A percentile compares a stretch with the other conserved stretches of the same genome.
Evolutionary conservation across 2,113 vertebrate species (phyloP).

Genomic region (Gobiocypris rarus): DNA sequence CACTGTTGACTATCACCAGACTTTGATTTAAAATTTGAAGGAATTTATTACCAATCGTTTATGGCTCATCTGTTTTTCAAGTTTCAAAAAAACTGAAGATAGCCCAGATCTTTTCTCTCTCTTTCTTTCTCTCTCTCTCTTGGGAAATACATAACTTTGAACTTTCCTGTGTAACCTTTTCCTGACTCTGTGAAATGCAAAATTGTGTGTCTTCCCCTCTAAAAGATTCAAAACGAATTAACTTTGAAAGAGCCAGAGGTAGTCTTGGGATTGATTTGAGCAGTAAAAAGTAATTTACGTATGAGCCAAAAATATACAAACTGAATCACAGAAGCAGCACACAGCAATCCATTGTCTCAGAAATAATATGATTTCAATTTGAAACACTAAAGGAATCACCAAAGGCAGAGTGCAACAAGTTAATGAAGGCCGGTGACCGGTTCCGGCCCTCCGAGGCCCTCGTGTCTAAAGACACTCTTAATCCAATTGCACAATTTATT

Average conservation of each 20-base stretch:
- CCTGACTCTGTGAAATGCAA: neutral
- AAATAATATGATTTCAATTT: neutral
- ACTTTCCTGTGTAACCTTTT: neutral
- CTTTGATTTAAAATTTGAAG: neutral
- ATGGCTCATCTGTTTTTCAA: conserved; percentile 11
- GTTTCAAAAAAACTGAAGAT: neutral
- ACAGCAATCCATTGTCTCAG: neutral
- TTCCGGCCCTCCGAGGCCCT: neutral
- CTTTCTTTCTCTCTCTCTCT: neutral
- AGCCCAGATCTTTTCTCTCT: neutral
- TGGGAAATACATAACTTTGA: neutral
- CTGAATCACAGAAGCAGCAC: neutral
- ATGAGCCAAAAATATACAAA: neutral
- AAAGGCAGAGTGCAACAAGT: conserved; percentile 1
- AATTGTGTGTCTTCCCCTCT: neutral
- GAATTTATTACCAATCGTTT: no score
- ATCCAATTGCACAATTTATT: conserved; percentile 13
- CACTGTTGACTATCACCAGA: neutral
- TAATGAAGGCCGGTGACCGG: conserved; percentile 2
- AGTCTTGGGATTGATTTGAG: neutral
- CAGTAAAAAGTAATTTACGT: conserved; percentile 11
- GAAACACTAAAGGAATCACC: conserved; percentile 7
- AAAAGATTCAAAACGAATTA: neutral
- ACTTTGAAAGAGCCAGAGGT: neutral
- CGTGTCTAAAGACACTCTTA: neutral